Evolutionary conservation across 92 coral and sea anemone species (phyloP), one percentile per base, ranked within the genome.

Genomic region (Parazoanthus atlanticus): DNA sequence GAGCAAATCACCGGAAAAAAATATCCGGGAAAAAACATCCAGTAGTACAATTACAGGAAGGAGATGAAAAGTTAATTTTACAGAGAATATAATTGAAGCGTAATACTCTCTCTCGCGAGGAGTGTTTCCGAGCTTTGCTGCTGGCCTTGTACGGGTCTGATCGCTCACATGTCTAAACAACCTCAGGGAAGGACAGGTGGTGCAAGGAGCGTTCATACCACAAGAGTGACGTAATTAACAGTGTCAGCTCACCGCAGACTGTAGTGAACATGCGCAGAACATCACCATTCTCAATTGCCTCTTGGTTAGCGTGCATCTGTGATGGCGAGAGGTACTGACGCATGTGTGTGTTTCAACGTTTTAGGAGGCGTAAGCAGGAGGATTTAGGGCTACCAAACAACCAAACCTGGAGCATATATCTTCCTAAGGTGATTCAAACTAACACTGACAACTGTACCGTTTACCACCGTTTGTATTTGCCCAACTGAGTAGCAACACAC

Each of bases 391-490:
- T 9, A 7, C 80, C 54, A 8, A 41, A 41, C 28, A 25, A 34
- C 21, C 54, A 76, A 76, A 76, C 58, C 80, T 76, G 80, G 80
- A 76, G 54, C 80, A 41, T 46, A 41, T 9, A 61, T 21, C n/a
- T 76, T 41, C 52, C 25, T 76, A 41, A 76, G 80, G 80, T 76
- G 21, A 76, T 0, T 8, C 3, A 76, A 40, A 43, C 15, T 38
- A 23, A 25, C 13, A 38, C 13, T 41, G 41, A 17, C 34, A 26
- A 19, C 5, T 76, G 9, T 36, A 23, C 16, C 16, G 33, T 38
- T 41, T 76, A 3, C 40, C 8, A 40, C 49, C 40, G 7, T 12
- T 76, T 25, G 11, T 76, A 74, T 17, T 12, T 32, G 56, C 10
- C 15, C 3, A 74, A 74, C 49, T 76, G 6, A 15, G 46, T 38